Evolutionary conservation across 1,140 invertebrate species (phyloP).

Genomic region (Solenopsis fugax): DNA sequence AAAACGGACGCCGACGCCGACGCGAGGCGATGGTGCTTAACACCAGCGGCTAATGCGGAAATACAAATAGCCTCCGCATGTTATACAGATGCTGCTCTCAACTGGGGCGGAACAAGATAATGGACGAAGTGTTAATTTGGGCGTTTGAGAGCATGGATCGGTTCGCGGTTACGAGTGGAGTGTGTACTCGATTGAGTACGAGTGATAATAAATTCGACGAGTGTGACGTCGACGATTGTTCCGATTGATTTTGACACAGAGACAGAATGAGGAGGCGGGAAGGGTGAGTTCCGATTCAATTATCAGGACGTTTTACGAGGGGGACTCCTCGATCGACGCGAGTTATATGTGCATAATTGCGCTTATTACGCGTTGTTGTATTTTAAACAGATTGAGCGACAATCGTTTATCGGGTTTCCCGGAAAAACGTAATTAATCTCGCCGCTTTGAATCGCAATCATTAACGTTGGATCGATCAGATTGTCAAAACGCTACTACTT

Average conservation of each 20-base stretch:
- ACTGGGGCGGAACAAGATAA: conserved; percentile 58
- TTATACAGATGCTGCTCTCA: conserved; percentile 31
- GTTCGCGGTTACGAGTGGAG: neutral
- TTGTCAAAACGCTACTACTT: neutral
- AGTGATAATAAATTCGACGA: conserved; percentile 44
- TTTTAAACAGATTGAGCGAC: neutral
- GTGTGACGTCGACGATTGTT: conserved; percentile 25
- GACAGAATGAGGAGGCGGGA: neutral
- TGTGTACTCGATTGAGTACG: conserved; percentile 43
- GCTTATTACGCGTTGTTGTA: neutral
- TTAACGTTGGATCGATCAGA: neutral
- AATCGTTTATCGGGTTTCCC: conserved; percentile 1
- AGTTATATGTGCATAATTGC: neutral
- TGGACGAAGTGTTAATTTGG: conserved; percentile 52
- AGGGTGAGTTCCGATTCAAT: conserved; percentile 31
- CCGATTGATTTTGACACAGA: conserved; percentile 24
- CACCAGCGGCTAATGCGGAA: neutral
- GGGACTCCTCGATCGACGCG: neutral
- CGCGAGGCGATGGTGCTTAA: conserved; percentile 2
- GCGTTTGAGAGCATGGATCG: conserved; percentile 32
- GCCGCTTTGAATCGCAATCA: conserved; percentile 19
- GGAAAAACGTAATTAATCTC: conserved; percentile 29
- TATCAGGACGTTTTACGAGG: neutral
- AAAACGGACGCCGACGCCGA: neutral
- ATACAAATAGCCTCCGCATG: conserved; percentile 8